These are phyloP conservation scores for Tetragnatha montana DNA, from an alignment of 2,888 invertebrate genomes.

Conservation along the genomic window DNA sequence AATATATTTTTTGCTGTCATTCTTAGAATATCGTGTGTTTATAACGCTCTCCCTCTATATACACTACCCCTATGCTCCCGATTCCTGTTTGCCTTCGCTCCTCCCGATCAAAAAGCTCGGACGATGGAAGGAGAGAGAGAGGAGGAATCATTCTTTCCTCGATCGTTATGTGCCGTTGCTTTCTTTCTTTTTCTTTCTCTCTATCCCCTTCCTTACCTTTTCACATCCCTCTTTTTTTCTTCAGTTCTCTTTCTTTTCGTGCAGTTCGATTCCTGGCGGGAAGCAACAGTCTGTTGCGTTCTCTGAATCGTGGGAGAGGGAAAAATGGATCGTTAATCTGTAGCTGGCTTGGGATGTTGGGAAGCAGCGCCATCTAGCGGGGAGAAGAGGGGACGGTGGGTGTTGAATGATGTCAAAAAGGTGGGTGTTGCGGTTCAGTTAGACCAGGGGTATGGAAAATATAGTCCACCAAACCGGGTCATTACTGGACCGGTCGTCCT, in stretches of 20 bases:
- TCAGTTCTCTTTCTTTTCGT: conserved; percentile 11
- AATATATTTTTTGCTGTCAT: not conserved
- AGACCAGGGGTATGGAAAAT: too few species aligned
- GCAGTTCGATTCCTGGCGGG: conserved; percentile 17
- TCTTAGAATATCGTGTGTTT: too few species aligned
- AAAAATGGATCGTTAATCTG: conserved; percentile 67
- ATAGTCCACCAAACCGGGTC: too few species aligned
- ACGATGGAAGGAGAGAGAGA: conserved; percentile 12
- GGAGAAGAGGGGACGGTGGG: not conserved
- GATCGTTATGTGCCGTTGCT: conserved; percentile 44
- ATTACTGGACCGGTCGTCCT: too few species aligned
- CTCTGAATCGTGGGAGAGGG: conserved; percentile 35
- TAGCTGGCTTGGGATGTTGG: conserved; percentile 24
- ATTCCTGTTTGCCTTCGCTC: conserved; percentile 45
- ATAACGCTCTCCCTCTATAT: not conserved
- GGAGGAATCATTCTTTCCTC: conserved; percentile 54
- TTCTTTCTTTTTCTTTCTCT: not conserved
- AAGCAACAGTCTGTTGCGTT: conserved; percentile 69
- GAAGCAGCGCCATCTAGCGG: conserved; percentile 58
- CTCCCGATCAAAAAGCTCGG: conserved; percentile 31
- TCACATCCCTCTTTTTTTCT: not conserved
- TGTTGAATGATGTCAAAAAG: too few species aligned
- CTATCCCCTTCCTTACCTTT: not conserved
- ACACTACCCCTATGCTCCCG: conserved; percentile 15
- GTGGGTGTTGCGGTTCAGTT: too few species aligned